Evolutionary conservation across 2,888 invertebrate genomes (phyloP).

Genomic region (Lagria hirta): DNA sequence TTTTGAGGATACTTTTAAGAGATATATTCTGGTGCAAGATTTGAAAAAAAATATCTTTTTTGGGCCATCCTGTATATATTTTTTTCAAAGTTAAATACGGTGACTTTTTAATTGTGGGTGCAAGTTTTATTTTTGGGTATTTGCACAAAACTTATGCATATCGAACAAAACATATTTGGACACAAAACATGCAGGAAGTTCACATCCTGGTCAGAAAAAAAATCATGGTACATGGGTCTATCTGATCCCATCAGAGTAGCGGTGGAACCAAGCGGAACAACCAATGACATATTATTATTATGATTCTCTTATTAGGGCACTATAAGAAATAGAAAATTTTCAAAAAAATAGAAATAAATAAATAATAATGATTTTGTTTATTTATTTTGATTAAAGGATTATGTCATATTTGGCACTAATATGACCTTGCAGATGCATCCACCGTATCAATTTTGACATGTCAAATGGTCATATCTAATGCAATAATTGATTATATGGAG

Average conservation of each 20-base stretch:
- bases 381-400: too few relatives aligned
- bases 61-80: too few relatives aligned
- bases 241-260: conserved; percentile 46
- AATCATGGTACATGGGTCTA: conserved; percentile 38
- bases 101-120: too few relatives aligned
- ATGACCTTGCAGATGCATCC: conserved; percentile 16
- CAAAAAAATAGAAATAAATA: too few relatives aligned
- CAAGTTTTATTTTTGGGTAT: too few relatives aligned
- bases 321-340: too few relatives aligned
- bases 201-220: conserved; percentile 43
- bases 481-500: conserved; percentile 17
- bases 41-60: too few relatives aligned
- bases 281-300: conserved; percentile 29
- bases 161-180: conserved; percentile 14
- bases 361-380: too few relatives aligned
- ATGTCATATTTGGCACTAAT: too few relatives aligned
- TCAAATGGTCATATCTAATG: conserved; percentile 22
- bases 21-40: conserved; percentile 9
- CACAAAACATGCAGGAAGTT: conserved; percentile 41
- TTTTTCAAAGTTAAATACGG: conserved; percentile 2
- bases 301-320: too few relatives aligned
- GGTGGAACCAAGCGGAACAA: conserved; percentile 43
- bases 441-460: conserved; percentile 20
- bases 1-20: too few relatives aligned
- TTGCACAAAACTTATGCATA: conserved; percentile 18